These are phyloP conservation scores for Amaurobius ferox DNA, from an alignment of 2,888 invertebrate genomes.

Conservation along the genomic window DNA sequence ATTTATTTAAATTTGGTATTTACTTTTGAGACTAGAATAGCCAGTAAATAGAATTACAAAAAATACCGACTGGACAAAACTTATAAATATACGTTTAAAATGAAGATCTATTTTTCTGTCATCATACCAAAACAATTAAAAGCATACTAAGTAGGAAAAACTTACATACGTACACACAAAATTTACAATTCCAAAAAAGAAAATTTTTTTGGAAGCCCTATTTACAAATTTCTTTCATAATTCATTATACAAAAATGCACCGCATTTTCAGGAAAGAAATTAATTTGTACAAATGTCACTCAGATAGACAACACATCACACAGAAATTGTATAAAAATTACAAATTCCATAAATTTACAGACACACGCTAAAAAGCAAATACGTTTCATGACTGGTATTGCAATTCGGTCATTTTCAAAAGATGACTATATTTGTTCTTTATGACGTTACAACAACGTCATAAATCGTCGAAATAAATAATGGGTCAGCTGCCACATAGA, in stretches of 20 bases:
- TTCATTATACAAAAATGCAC: slow-evolving; percentile 2
- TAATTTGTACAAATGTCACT: neutral
- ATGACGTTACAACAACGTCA: neutral
- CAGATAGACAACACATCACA: neutral
- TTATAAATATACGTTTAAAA: no score
- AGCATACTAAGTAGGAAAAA: slow-evolving; percentile 1
- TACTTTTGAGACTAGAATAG: slow-evolving; percentile 1
- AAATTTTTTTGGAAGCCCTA: neutral
- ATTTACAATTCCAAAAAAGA: neutral
- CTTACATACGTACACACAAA: neutral
- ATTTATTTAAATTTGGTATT: no score
- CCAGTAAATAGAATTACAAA: neutral
- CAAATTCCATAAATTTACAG: neutral
- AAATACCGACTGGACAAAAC: neutral
- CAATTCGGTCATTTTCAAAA: neutral
- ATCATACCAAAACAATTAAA: no score
- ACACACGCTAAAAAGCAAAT: neutral
- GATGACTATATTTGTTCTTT: neutral
- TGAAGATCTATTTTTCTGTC: no score
- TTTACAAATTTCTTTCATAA: slow-evolving; percentile 2
- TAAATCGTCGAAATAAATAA: neutral
- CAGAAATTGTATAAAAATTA: neutral
- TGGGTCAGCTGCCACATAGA: neutral
- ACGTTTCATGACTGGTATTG: neutral
- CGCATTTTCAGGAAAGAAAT: neutral